A percentile compares a stretch with the other conserved stretches of the same genome.
Conservation (phyloP, 1,140 invertebrate genomes). For the Caenorhabditis inopinata region DNA sequence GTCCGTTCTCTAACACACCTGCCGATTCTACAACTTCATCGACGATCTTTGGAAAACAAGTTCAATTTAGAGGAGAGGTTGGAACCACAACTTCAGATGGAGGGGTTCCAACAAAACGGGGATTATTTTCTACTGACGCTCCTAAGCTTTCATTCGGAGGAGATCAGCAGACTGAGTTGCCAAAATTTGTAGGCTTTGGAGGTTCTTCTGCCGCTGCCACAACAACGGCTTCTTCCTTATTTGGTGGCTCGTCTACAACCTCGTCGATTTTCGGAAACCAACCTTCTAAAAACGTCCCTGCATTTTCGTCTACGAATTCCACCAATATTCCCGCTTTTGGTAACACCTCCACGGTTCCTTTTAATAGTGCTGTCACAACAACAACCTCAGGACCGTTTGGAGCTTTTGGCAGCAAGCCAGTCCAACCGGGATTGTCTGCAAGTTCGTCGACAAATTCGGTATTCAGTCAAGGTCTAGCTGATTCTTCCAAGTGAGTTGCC, state of each 20-base stretch:
- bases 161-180: background rate
- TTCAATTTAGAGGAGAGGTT: background rate
- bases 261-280: background rate
- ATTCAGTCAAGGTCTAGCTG: background rate
- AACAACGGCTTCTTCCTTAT: background rate
- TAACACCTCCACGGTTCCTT: background rate
- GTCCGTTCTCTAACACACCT: background rate
- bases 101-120: background rate
- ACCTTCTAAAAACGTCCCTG: background rate
- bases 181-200: constrained; percentile 2
- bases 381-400: background rate
- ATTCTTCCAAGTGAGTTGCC: background rate
- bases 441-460: background rate
- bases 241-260: background rate
- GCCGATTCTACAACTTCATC: background rate
- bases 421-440: background rate
- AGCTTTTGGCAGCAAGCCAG: background rate
- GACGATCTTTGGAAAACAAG: background rate
- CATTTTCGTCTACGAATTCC: background rate
- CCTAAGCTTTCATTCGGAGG: background rate
- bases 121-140: background rate
- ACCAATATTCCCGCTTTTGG: background rate
- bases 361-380: background rate
- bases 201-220: background rate
- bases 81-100: background rate